phyloP scores from a whole-genome alignment of 2,888 invertebrate genomes.

The Caenorhabditis japonica region DNA sequence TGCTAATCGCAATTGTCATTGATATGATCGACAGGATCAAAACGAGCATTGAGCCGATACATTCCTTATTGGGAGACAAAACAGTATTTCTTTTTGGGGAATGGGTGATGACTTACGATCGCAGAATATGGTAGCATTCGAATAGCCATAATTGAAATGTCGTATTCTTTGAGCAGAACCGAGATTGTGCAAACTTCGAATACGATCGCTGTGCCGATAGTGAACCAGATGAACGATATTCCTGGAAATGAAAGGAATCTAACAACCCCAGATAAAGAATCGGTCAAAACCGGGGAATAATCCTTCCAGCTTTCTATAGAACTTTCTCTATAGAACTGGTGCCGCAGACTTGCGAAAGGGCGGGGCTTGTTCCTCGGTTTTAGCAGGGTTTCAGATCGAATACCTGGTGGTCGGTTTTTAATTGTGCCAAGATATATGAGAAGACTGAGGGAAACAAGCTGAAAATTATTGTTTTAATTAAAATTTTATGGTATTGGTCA shows the following conservation, averaged over 20 bases:
- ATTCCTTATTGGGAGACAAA: too few relatives aligned
- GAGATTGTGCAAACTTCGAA: slow-evolving; percentile 44
- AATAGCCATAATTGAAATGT: slow-evolving; percentile 36
- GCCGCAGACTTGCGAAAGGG: too few relatives aligned
- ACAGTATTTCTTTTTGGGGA: too few relatives aligned
- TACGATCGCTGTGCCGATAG: slow-evolving; percentile 36
- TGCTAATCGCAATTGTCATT: slow-evolving; percentile 29
- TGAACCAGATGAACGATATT: slow-evolving; percentile 49
- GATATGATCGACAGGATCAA: slow-evolving; percentile 40
- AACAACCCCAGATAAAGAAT: too few relatives aligned
- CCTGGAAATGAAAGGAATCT: slow-evolving; percentile 13
- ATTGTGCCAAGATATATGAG: slow-evolving; percentile 40
- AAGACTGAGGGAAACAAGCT: slow-evolving; percentile 20
- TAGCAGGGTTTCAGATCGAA: too few relatives aligned
- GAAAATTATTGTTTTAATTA: too few relatives aligned
- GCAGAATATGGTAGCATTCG: slow-evolving; percentile 51
- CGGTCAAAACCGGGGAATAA: too few relatives aligned
- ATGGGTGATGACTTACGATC: slow-evolving; percentile 30
- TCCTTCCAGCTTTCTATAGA: too few relatives aligned
- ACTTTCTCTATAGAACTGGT: too few relatives aligned
- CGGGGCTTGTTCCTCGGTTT: too few relatives aligned
- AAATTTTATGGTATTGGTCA: too few relatives aligned
- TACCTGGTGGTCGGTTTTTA: slow-evolving; percentile 48
- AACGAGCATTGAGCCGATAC: slow-evolving; percentile 27
- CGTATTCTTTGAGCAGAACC: slow-evolving; percentile 44